Evolutionary conservation across 2,888 invertebrate species (phyloP).

Genomic region (Mylabris sibirica): DNA sequence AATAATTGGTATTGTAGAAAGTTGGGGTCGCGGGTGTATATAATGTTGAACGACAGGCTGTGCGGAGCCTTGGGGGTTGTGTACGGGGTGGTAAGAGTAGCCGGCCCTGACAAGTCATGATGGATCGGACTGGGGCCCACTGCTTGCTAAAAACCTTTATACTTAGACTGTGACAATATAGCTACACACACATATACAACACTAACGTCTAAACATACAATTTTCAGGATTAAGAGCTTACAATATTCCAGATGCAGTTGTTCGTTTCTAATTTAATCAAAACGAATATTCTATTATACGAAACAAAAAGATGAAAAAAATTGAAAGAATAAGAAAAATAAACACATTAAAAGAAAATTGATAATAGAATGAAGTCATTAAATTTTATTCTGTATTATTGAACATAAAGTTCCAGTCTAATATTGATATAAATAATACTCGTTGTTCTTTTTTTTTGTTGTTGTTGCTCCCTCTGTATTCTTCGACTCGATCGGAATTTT

Average conservation of each 20-base stretch:
- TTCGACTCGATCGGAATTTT: conserved; percentile 5
- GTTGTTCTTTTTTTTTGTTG: background rate
- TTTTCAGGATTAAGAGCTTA: conserved; percentile 39
- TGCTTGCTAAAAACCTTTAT: conserved; percentile 58
- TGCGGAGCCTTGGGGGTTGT: conserved; percentile 52
- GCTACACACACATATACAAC: conserved; percentile 25
- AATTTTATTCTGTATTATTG: too few species aligned
- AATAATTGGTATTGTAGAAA: conserved; percentile 53
- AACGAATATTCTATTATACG: conserved; percentile 18
- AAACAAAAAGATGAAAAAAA: background rate
- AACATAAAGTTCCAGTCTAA: too few species aligned
- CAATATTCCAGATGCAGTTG: conserved; percentile 34
- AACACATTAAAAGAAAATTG: background rate
- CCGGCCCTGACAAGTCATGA: conserved; percentile 64
- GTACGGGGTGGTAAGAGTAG: conserved; percentile 58
- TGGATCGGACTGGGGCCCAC: conserved; percentile 63
- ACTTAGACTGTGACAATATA: conserved; percentile 58
- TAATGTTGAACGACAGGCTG: conserved; percentile 50
- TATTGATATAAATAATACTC: background rate
- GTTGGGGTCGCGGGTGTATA: conserved; percentile 52
- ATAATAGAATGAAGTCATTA: background rate
- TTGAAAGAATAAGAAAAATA: background rate
- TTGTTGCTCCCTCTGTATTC: background rate
- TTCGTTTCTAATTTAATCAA: conserved; percentile 31
- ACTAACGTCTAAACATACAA: conserved; percentile 34